These are phyloP conservation scores for Ptilorrhoa leucosticta DNA, from an alignment of 2,113 vertebrate species.

Conservation along the genomic window DNA sequence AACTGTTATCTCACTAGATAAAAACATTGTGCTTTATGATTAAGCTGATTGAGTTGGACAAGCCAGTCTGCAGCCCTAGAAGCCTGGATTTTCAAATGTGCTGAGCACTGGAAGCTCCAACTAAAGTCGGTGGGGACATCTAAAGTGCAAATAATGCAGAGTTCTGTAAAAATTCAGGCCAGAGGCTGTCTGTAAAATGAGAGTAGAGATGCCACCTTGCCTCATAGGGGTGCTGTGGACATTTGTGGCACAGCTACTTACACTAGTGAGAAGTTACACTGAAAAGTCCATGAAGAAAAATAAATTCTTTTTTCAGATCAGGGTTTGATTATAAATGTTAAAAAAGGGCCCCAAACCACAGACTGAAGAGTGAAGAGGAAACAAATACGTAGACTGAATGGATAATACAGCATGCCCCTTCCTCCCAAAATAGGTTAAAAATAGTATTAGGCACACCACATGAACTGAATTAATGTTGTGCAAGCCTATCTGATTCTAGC, in stretches of 20 bases:
- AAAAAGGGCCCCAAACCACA: background rate
- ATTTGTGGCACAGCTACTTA: background rate
- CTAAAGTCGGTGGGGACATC: background rate
- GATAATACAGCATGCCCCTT: background rate
- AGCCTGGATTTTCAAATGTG: conserved; percentile 29
- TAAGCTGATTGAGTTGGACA: conserved; percentile 30
- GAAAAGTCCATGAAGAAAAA: background rate
- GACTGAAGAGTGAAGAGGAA: background rate
- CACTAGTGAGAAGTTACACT: background rate
- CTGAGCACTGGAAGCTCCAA: conserved; percentile 12
- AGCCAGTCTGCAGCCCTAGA: background rate
- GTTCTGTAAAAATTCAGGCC: background rate
- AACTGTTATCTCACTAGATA: conserved; percentile 32
- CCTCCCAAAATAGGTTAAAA: background rate
- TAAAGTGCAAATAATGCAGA: background rate
- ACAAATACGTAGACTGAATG: background rate
- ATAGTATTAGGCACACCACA: background rate
- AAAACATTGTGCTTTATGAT: conserved; percentile 39
- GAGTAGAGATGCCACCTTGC: background rate
- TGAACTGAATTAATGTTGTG: background rate
- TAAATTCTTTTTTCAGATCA: background rate
- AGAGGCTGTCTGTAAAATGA: background rate
- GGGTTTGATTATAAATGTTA: background rate
- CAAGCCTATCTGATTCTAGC: background rate
- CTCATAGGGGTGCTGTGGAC: background rate